Evolutionary conservation across 1,140 invertebrate genomes (phyloP), one percentile per base, ranked within the genome.

Genomic region (Trissolcus basalis): DNA sequence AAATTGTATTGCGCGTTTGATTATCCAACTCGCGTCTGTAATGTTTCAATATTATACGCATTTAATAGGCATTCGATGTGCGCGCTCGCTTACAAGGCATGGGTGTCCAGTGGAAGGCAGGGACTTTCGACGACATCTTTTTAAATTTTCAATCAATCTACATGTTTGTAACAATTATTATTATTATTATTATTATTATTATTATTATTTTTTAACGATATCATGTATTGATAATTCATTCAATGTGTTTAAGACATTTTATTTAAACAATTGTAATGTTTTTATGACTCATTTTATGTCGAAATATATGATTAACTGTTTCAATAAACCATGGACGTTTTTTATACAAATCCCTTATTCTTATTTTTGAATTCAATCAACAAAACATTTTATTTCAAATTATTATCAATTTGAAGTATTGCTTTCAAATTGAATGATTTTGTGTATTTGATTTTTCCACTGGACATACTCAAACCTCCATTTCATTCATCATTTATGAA

Each of bases 41-140:
- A 33, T n/a, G 13, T 53, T 64, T 47, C 8, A 54, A 54, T 64
- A 54, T 64, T 64, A 64, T 54, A 54, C n/a, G 60, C 60, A 64
- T 64, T 64, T 64, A 64, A 48, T 48, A 55, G 51, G 35, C 61
- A 64, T 64, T 64, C 61, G 16, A 55, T 64, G 35, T 48, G 55
- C 16, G n/a, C 14, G 47, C 36, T 5, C 33, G 47, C 51, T 55
- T 64, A 33, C 43, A 0, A 16, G 44, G 43, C 1, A 44, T 9
- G 32, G 45, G 59, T 63, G 60, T 63, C 14, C 60, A 63, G 60
- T 64, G 61, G 50, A 55, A 45, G 36, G 39, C 36, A 47, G 36
- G 19, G 13, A n/a, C n/a, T n/a, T n/a, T n/a, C n/a, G n/a, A n/a
- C n/a, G n/a, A n/a, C n/a, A n/a, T n/a, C n/a, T n/a, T n/a, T n/a